These are phyloP conservation scores for Drosophila mayri DNA, from an alignment of 1,140 invertebrate genomes.

Conservation along the genomic window DNA sequence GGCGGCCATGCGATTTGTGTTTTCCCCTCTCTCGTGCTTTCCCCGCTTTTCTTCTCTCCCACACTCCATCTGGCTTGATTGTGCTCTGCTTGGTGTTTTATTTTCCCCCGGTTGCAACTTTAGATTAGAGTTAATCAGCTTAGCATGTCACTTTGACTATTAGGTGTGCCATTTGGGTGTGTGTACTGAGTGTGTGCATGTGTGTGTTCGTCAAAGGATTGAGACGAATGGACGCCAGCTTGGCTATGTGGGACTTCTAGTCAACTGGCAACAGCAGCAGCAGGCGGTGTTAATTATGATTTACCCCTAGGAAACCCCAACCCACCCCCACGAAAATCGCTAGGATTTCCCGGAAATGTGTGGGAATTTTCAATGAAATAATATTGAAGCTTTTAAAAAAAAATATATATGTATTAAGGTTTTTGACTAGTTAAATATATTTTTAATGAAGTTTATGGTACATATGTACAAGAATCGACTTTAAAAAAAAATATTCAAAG, in stretches of 20 bases:
- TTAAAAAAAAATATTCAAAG: too few species aligned
- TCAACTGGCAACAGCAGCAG: constrained; percentile 1
- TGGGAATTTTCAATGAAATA: neutral
- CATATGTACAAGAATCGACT: neutral
- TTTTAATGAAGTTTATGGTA: neutral
- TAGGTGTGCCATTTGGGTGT: constrained; percentile 48
- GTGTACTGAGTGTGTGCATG: constrained; percentile 29
- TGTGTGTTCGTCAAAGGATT: constrained; percentile 31
- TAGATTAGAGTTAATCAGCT: constrained; percentile 81
- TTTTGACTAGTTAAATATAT: neutral
- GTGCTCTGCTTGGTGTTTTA: constrained; percentile 28
- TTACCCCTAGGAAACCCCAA: neutral
- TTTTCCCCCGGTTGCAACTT: constrained; percentile 44
- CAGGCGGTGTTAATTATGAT: constrained; percentile 5
- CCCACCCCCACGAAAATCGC: neutral
- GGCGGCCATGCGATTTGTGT: constrained; percentile 42
- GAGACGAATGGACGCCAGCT: neutral
- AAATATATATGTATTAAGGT: neutral
- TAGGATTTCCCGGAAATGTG: neutral
- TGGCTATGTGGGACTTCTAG: neutral
- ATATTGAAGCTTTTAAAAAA: neutral
- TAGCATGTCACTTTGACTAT: constrained; percentile 78
- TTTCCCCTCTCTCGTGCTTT: constrained; percentile 19
- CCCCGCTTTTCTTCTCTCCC: constrained; percentile 1
- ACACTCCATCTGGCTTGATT: constrained; percentile 17